These are phyloP conservation scores for Latheticus oryzae DNA, from an alignment of 2,888 invertebrate species.

Conservation along the genomic window DNA sequence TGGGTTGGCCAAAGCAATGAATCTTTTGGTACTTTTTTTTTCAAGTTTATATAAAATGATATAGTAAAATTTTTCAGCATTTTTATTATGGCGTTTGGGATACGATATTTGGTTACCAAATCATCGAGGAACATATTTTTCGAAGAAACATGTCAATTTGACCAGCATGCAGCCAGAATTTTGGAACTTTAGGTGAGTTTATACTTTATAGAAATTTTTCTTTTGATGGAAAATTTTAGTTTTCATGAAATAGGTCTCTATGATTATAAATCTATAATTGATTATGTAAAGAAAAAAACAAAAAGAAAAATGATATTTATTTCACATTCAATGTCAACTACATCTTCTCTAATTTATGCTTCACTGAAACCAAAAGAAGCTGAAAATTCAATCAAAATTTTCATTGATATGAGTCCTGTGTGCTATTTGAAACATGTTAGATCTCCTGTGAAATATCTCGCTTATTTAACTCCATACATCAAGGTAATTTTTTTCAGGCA, in stretches of 20 bases:
- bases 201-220: background rate
- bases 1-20: conserved; percentile 36
- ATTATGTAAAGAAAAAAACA: conserved; percentile 35
- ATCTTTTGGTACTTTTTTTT: conserved; percentile 33
- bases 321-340: conserved; percentile 43
- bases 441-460: conserved; percentile 10
- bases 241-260: conserved; percentile 47
- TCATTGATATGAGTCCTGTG: conserved; percentile 33
- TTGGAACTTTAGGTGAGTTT: conserved; percentile 43
- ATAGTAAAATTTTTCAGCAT: conserved; percentile 20
- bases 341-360: conserved; percentile 40
- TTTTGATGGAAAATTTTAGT: conserved; percentile 33
- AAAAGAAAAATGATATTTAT: conserved; percentile 35
- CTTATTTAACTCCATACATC: background rate
- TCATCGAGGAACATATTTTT: conserved; percentile 40
- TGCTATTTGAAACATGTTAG: conserved; percentile 33
- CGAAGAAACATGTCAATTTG: conserved; percentile 32
- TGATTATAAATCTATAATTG: conserved; percentile 38
- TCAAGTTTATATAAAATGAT: background rate
- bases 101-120: conserved; percentile 46
- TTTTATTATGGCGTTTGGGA: conserved; percentile 37
- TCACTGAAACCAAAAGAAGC: conserved; percentile 39
- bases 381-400: conserved; percentile 30
- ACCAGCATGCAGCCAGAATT: conserved; percentile 20
- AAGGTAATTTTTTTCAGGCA: conserved; percentile 10